Evolutionary conservation across 1,140 invertebrate genomes (phyloP).

Genomic region (Leptinotarsa lineolata): DNA sequence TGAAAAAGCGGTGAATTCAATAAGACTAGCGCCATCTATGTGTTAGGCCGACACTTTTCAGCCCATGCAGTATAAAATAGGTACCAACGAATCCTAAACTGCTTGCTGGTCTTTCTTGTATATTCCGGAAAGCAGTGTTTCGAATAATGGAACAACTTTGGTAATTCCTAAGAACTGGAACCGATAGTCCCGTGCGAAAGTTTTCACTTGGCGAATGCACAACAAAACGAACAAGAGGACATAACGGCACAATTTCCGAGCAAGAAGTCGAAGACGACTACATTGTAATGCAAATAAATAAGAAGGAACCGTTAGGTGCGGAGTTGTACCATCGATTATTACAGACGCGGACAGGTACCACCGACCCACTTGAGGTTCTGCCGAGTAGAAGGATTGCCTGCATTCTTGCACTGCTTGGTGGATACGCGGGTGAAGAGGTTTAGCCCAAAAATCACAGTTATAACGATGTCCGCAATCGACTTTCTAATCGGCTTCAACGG

Average conservation of each 20-base stretch:
- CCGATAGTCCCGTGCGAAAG: too few species aligned
- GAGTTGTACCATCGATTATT: neutral
- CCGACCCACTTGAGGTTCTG: neutral
- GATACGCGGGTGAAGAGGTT: neutral
- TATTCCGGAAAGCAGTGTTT: too few species aligned
- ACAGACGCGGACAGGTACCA: neutral
- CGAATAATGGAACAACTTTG: too few species aligned
- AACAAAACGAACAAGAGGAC: neutral
- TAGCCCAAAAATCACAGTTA: constrained; percentile 3
- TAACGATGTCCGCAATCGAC: neutral
- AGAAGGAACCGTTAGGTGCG: neutral
- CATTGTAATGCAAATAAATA: constrained; percentile 4
- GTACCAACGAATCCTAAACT: too few species aligned
- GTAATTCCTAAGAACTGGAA: too few species aligned
- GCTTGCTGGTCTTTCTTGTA: too few species aligned
- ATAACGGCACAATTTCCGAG: constrained; percentile 5
- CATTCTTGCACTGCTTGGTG: neutral
- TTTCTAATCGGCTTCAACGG: neutral
- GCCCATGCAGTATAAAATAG: too few species aligned
- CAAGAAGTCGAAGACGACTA: neutral
- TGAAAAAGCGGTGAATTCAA: too few species aligned
- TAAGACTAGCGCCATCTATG: too few species aligned
- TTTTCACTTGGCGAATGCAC: too few species aligned
- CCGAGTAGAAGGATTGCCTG: neutral
- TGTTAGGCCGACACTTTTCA: too few species aligned